phyloP scores from a whole-genome alignment of 2,797 vertebrate genomes.

The Melopsittacus undulatus region DNA sequence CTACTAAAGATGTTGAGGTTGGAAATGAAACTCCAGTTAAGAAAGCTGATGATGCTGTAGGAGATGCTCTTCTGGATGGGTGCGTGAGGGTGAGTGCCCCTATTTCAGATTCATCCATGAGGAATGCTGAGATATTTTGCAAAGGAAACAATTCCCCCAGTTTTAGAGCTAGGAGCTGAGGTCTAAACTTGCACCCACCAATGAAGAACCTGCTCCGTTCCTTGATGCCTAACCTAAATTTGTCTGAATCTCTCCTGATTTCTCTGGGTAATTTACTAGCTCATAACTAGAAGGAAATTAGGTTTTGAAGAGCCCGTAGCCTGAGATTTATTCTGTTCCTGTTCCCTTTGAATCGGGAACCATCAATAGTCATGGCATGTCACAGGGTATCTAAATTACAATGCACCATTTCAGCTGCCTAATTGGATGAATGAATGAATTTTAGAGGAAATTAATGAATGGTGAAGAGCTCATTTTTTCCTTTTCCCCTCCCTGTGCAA shows the following conservation, averaged over 20 bases:
- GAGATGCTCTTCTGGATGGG: not conserved
- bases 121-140: rapidly evolving
- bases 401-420: constrained; percentile 47
- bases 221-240: not conserved
- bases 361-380: constrained; percentile 35
- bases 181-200: not conserved
- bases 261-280: not conserved
- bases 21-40: rapidly evolving
- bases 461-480: constrained; percentile 6
- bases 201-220: rapidly evolving
- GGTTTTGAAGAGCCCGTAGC: not conserved
- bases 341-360: not conserved
- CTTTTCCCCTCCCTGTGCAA: not conserved
- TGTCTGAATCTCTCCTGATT: not conserved
- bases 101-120: rapidly evolving
- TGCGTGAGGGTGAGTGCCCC: too few relatives aligned
- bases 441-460: constrained; percentile 60
- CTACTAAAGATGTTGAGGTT: not conserved
- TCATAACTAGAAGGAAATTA: constrained; percentile 11
- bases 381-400: constrained; percentile 46
- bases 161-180: not conserved
- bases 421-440: constrained; percentile 65
- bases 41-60: rapidly evolving
- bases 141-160: not conserved
- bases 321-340: constrained; percentile 21